Conservation (phyloP, 2,113 vertebrate genomes). For the Forbesichthys papilliferus region DNA sequence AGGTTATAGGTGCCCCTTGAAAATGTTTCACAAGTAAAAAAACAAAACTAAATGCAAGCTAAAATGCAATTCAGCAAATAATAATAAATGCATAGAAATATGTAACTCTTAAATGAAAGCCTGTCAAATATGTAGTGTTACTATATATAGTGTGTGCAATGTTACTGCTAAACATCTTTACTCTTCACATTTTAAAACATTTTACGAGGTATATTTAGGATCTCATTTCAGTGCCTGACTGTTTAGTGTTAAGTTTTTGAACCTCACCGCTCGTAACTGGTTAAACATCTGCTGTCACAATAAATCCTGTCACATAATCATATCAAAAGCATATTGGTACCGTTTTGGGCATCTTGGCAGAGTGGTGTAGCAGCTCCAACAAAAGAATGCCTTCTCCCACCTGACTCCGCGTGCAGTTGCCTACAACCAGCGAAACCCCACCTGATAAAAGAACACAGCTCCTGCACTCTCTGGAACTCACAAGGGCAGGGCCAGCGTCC, state of each 20-base stretch:
- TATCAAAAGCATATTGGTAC: constrained; percentile 65
- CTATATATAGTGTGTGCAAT: too few species aligned
- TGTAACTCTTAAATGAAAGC: too few species aligned
- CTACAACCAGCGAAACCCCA: constrained; percentile 41
- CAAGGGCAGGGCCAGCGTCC: constrained; percentile 63
- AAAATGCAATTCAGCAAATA: too few species aligned
- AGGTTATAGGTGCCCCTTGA: constrained; percentile 27
- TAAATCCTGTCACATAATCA: not conserved
- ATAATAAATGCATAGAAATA: too few species aligned
- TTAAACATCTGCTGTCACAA: not conserved
- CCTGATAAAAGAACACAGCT: constrained; percentile 59
- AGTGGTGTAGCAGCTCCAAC: constrained; percentile 27
- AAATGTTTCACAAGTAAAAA: constrained; percentile 13
- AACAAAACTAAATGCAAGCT: not conserved
- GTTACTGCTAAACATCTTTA: too few species aligned
- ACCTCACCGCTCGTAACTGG: not conserved
- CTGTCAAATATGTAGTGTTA: too few species aligned
- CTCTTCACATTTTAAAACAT: too few species aligned
- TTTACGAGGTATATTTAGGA: too few species aligned
- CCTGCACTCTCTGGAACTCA: constrained; percentile 27
- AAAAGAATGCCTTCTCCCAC: constrained; percentile 48
- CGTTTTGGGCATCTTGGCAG: constrained; percentile 84
- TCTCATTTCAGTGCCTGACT: too few species aligned
- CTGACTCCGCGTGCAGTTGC: constrained; percentile 53
- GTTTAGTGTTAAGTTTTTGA: too few species aligned